Percentiles rank a stretch among this genome's conserved stretches.
phyloP scores from a whole-genome alignment of 2,113 vertebrate genomes.

The Cricetomys ansorgei region DNA sequence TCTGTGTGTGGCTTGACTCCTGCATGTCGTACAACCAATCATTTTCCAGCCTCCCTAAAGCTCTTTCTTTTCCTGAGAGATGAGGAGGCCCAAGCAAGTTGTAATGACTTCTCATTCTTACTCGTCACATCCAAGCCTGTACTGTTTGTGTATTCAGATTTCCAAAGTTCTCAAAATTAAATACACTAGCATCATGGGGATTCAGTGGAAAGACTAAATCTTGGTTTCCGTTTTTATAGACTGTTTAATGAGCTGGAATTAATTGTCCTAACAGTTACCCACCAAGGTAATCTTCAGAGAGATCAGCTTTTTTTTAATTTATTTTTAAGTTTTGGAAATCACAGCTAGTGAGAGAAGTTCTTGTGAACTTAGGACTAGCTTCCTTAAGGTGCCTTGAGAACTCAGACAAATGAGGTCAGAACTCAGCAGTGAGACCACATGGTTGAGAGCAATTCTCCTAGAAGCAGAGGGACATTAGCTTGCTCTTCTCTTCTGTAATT shows the following conservation, averaged over 20 bases:
- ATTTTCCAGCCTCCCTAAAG: background rate
- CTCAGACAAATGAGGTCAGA: too few species aligned
- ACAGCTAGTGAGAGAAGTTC: background rate
- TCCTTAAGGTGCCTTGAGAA: background rate
- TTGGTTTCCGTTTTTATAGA: conserved; percentile 24
- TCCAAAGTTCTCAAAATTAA: conserved; percentile 13
- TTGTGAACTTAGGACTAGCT: background rate
- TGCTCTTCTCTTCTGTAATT: conserved; percentile 65
- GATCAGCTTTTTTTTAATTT: background rate
- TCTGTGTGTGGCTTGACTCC: background rate
- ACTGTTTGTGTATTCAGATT: conserved; percentile 16
- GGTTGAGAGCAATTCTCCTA: background rate
- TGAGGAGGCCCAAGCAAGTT: background rate
- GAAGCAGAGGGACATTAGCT: background rate
- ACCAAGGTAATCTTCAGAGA: background rate
- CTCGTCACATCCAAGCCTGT: background rate
- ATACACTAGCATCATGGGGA: background rate
- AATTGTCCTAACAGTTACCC: background rate
- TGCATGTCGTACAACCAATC: background rate
- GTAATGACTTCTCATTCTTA: background rate
- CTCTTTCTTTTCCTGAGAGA: background rate
- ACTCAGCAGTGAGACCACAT: background rate
- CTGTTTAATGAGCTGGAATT: background rate
- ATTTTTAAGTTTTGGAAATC: conserved; percentile 35
- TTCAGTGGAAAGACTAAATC: background rate